Conservation (phyloP, 2,113 vertebrate species). For the Capreolus pygargus region DNA sequence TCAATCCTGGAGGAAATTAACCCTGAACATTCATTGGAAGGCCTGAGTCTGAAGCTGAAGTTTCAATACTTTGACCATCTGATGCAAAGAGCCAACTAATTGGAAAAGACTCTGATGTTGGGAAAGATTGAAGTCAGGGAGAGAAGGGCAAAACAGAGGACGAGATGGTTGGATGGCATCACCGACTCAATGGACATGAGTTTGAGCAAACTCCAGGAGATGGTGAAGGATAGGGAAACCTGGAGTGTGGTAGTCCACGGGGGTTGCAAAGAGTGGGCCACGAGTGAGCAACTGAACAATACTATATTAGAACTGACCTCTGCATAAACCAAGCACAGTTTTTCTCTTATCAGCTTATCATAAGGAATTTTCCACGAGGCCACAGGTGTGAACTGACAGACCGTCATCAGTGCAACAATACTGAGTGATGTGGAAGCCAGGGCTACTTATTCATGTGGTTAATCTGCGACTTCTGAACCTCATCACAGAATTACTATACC, state of each 20-base stretch:
- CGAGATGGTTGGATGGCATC: background rate
- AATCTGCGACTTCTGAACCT: background rate
- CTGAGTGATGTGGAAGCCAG: background rate
- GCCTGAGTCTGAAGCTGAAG: background rate
- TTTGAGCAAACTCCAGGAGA: background rate
- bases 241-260: fast-evolving
- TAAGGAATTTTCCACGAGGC: background rate
- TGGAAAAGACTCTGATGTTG: background rate
- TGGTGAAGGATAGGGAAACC: background rate
- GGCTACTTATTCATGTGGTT: background rate
- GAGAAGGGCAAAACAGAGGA: background rate
- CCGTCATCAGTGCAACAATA: background rate
- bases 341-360: background rate
- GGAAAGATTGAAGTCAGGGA: background rate
- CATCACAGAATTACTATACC: background rate
- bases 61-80: background rate
- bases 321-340: background rate
- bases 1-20: background rate
- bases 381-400: background rate
- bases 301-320: background rate
- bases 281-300: background rate
- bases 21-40: background rate
- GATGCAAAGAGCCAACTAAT: background rate
- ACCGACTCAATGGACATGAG: background rate
- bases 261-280: background rate